These are phyloP conservation scores for Coenonympha glycerion DNA, from an alignment of 2,888 invertebrate genomes.

Conservation along the genomic window DNA sequence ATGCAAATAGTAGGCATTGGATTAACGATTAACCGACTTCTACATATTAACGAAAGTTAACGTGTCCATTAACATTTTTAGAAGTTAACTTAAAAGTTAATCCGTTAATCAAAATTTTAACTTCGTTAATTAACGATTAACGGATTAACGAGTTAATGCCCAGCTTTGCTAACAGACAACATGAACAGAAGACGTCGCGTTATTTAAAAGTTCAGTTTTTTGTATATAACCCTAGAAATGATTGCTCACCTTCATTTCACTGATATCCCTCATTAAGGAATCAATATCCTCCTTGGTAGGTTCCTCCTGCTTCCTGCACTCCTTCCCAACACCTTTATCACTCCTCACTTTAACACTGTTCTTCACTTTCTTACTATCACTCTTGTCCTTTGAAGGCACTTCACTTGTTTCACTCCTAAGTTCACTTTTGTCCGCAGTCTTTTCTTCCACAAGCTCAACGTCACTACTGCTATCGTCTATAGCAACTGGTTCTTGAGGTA, in stretches of 20 bases:
- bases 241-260: constrained; percentile 66
- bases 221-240: too few species aligned
- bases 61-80: too few species aligned
- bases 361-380: constrained; percentile 29
- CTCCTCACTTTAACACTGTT: constrained; percentile 36
- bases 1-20: too few species aligned
- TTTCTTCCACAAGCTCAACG: constrained; percentile 63
- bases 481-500: constrained; percentile 48
- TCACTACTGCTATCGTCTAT: constrained; percentile 72
- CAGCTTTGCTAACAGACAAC: too few species aligned
- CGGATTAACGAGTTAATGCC: too few species aligned
- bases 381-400: constrained; percentile 62
- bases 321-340: constrained; percentile 36
- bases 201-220: too few species aligned
- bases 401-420: constrained; percentile 47
- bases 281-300: constrained; percentile 53
- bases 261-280: constrained; percentile 56
- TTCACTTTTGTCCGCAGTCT: constrained; percentile 47
- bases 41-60: too few species aligned
- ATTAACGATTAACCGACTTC: too few species aligned
- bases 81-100: too few species aligned
- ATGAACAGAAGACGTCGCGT: too few species aligned
- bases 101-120: too few species aligned
- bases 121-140: too few species aligned
- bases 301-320: constrained; percentile 43